phyloP scores from a whole-genome alignment of 2,113 vertebrate genomes.

The Nycticebus coucang region DNA sequence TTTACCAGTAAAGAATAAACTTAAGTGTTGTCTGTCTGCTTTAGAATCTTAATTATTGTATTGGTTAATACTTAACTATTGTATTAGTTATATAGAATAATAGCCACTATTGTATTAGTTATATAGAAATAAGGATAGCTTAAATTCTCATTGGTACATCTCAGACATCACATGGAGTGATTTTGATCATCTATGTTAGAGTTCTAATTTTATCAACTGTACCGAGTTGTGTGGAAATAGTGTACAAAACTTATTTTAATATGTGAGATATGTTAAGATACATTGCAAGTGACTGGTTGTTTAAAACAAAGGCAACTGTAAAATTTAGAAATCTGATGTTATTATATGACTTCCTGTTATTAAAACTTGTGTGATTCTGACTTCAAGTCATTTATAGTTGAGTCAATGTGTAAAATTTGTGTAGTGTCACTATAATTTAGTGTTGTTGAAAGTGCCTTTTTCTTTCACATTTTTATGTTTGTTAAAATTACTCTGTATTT shows the following conservation, averaged over 20 bases:
- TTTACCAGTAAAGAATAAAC: neutral
- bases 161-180: neutral
- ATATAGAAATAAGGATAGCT: neutral
- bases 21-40: neutral
- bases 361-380: constrained; percentile 63
- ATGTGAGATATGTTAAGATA: neutral
- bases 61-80: neutral
- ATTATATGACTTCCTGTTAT: constrained; percentile 12
- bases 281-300: constrained; percentile 57
- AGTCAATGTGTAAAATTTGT: neutral
- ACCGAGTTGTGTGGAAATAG: constrained; percentile 56
- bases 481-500: constrained; percentile 16
- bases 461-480: neutral
- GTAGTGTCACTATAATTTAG: neutral
- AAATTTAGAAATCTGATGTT: constrained; percentile 51
- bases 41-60: neutral
- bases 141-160: neutral
- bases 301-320: neutral
- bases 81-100: no score
- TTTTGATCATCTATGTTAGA: neutral
- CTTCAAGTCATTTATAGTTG: constrained; percentile 29
- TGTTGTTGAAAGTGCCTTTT: constrained; percentile 6
- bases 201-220: constrained; percentile 25
- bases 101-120: neutral
- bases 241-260: constrained; percentile 43